Evolutionary conservation across 2,888 invertebrate genomes (phyloP).

Genomic region (Rugalucina vietnamica): DNA sequence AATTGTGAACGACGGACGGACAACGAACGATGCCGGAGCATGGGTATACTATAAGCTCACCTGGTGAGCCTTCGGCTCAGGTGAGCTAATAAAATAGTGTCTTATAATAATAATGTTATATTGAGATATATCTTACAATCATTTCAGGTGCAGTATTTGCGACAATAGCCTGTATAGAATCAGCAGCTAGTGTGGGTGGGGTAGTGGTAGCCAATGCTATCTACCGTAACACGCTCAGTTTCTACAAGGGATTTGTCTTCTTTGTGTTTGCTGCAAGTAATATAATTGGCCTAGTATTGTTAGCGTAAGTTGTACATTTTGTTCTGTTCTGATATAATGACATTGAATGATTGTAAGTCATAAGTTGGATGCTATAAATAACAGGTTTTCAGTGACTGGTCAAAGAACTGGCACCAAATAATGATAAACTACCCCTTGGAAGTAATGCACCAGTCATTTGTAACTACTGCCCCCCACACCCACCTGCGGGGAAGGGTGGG

Average conservation of each 20-base stretch:
- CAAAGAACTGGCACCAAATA: too few relatives aligned
- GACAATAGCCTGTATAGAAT: conserved; percentile 48
- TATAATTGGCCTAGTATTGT: conserved; percentile 24
- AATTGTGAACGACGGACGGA: background rate
- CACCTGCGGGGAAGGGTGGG: too few relatives aligned
- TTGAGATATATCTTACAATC: too few relatives aligned
- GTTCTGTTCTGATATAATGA: too few relatives aligned
- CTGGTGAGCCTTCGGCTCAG: background rate
- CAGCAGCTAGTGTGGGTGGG: conserved; percentile 31
- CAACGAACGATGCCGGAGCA: background rate
- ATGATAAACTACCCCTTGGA: too few relatives aligned
- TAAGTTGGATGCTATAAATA: too few relatives aligned
- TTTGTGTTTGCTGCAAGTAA: conserved; percentile 40
- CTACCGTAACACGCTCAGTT: conserved; percentile 34
- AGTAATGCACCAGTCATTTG: too few relatives aligned
- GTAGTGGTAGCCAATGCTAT: conserved; percentile 43
- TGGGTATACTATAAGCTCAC: background rate
- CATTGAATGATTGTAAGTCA: too few relatives aligned
- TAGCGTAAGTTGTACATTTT: conserved; percentile 51
- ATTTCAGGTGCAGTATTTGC: conserved; percentile 54
- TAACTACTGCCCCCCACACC: too few relatives aligned
- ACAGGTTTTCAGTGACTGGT: too few relatives aligned
- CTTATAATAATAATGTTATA: background rate
- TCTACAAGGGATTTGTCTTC: conserved; percentile 50
- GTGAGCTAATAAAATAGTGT: background rate